Percentiles rank a stretch among this genome's conserved stretches.
Conservation (phyloP, 2,888 invertebrate genomes). For the Junonia oenone region DNA sequence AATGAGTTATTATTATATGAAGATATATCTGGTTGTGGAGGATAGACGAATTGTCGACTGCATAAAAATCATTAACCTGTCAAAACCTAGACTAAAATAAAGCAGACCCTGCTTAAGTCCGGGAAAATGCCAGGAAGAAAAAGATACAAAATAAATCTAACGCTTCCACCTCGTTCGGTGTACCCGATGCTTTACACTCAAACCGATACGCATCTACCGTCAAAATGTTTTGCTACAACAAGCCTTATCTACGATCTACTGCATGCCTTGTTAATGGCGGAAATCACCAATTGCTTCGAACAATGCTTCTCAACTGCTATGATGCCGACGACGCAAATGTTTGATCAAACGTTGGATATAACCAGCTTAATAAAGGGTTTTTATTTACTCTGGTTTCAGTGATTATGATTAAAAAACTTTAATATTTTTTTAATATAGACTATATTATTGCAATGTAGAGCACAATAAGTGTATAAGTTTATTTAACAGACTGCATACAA, state of each 20-base stretch:
- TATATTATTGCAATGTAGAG: no score
- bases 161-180: background rate
- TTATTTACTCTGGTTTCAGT: background rate
- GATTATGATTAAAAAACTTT: no score
- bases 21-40: no score
- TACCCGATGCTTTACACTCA: slow-evolving; percentile 15
- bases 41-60: no score
- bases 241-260: slow-evolving; percentile 57
- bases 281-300: slow-evolving; percentile 68
- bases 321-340: slow-evolving; percentile 19
- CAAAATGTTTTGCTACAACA: slow-evolving; percentile 67
- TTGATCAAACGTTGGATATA: slow-evolving; percentile 30
- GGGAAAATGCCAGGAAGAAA: no score
- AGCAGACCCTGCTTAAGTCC: no score
- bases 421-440: background rate
- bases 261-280: slow-evolving; percentile 62
- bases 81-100: no score
- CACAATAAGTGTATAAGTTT: no score
- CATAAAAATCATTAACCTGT: no score
- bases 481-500: no score
- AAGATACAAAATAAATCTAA: no score
- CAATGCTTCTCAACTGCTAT: slow-evolving; percentile 41
- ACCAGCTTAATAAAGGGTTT: background rate
- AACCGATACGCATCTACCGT: slow-evolving; percentile 44
- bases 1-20: no score